Conservation (phyloP, 2,888 invertebrate genomes). For the Carterocephalus palaemon region DNA sequence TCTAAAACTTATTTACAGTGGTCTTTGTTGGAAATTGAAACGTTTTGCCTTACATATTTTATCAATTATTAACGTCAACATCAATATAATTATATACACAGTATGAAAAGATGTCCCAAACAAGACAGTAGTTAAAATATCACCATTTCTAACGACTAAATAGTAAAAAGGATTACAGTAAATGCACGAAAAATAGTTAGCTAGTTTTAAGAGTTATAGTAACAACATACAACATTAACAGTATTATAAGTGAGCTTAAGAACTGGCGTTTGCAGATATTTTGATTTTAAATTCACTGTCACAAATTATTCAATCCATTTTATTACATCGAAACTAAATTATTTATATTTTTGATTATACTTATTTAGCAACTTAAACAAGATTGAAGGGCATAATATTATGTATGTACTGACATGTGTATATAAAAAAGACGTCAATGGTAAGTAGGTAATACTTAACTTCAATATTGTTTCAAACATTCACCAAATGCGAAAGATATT, state of each 20-base stretch:
- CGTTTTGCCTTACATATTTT: constrained; percentile 45
- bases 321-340: neutral
- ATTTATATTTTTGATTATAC: no score
- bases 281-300: neutral
- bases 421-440: no score
- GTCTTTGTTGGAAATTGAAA: neutral
- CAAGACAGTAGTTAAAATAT: constrained; percentile 67
- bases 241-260: constrained; percentile 55
- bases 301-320: constrained; percentile 6
- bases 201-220: constrained; percentile 63
- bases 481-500: no score
- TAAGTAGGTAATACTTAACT: no score
- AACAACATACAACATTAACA: constrained; percentile 57
- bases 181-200: constrained; percentile 77
- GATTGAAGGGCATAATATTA: no score
- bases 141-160: constrained; percentile 68
- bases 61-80: constrained; percentile 47
- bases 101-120: constrained; percentile 39
- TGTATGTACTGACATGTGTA: no score
- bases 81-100: constrained; percentile 40
- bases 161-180: constrained; percentile 76
- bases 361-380: no score
- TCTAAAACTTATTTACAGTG: neutral
- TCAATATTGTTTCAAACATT: no score
- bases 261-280: constrained; percentile 53